Base-by-base conservation (phyloP, 2,888 invertebrate genomes). In the Scaptodrosophila latifasciaeformis region DNA sequence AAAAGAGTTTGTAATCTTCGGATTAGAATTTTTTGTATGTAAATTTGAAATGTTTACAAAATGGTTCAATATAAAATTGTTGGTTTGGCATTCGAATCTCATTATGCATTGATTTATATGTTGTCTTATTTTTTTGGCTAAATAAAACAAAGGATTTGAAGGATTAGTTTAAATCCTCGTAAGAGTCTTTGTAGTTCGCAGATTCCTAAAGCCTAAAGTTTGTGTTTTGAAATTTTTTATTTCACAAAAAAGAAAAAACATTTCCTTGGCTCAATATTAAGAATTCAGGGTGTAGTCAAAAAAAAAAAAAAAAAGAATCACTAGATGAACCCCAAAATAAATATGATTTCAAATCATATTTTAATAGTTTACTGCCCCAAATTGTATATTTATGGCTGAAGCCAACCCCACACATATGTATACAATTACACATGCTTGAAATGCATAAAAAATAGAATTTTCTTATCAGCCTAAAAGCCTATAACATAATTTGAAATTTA, bases 401-500 rank as follows among this genome's bases (percentile, higher is more conserved):
- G 51, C 42, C 42, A 59, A 17, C 40, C 54, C 49, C 42, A 34
- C 17, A 17, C 30, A 18, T 31, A 31, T 31, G 31, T 31, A 50
- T 1, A 42, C 18, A 37, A 40, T 37, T 10, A 31, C n/a, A 45
- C 30, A 29, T 9, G 17, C 30, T 34, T 21, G 29, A 56, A 66
- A 54, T 54, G 39, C 50, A 53, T 54, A 51, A 62, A 58, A 54
- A 66, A 63, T 57, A 56, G 55, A 70, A 64, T 70, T 70, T 70
- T 59, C 62, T 60, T 68, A 66, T 66, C 68, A 53, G 66, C 64
- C 64, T 62, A 70, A 70, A 72, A 63, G 70, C 67, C 65, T 68
- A 58, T 49, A 68, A 62, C 54, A 72, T 72, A 65, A 70, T 72
- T 72, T 72, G 65, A 68, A 67, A 72, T 72, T 70, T 67, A 70